Evolutionary conservation across 2,113 vertebrate genomes (phyloP).

Genomic region (Hypocryptadius cinnamomeus): DNA sequence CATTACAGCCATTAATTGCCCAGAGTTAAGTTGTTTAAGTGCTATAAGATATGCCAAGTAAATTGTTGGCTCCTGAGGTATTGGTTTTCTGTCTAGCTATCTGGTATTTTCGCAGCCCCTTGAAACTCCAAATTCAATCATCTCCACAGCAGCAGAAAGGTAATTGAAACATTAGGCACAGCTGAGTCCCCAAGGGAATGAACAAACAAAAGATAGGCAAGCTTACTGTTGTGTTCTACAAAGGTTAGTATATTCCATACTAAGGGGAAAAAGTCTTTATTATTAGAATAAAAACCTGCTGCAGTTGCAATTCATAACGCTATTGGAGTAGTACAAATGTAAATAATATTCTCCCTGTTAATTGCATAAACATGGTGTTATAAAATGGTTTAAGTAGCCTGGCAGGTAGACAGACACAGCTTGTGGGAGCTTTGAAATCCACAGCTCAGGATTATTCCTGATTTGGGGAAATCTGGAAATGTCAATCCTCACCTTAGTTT

Average conservation of each 20-base stretch:
- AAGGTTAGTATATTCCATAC: neutral
- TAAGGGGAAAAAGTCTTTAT: neutral
- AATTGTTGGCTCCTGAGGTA: constrained; percentile 14
- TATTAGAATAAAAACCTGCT: neutral
- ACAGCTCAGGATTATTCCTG: neutral
- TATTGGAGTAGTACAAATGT: neutral
- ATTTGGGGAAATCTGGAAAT: neutral
- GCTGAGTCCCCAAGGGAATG: neutral
- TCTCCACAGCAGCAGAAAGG: neutral
- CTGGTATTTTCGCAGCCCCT: neutral
- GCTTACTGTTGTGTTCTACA: neutral
- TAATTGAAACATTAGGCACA: constrained; percentile 30
- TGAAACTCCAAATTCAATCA: constrained; percentile 41
- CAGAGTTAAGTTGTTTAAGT: constrained; percentile 45
- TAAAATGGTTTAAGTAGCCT: neutral
- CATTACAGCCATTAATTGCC: constrained; percentile 27
- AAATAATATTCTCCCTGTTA: neutral
- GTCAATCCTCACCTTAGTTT: neutral
- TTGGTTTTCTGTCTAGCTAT: constrained; percentile 47
- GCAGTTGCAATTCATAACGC: neutral
- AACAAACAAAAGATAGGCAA: neutral
- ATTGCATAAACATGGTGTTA: neutral
- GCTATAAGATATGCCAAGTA: neutral
- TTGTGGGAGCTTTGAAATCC: neutral
- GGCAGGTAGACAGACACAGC: neutral